phyloP scores from a whole-genome alignment of 2,888 invertebrate genomes.

The Cephus spinipes region DNA sequence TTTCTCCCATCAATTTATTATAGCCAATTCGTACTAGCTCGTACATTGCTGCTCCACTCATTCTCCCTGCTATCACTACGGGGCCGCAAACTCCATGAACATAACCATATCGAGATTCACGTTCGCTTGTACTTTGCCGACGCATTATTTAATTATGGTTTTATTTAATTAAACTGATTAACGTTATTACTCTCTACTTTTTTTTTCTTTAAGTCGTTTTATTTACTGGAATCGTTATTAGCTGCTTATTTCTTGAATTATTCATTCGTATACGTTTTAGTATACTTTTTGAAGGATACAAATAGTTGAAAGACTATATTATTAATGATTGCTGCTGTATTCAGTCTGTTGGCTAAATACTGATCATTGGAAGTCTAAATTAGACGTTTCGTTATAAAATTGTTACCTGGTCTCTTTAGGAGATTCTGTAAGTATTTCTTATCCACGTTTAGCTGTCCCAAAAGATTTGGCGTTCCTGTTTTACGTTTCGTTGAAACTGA shows the following conservation, averaged over 20 bases:
- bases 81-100: constrained; percentile 97
- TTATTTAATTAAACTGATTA: neutral
- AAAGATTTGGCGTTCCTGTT: constrained; percentile 38
- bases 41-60: constrained; percentile 99
- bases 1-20: constrained; percentile 96
- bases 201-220: neutral
- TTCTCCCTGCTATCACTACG: constrained; percentile 96
- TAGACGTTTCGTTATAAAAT: neutral
- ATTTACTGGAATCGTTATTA: neutral
- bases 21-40: constrained; percentile 98
- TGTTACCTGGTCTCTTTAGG: constrained; percentile 50
- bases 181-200: neutral
- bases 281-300: neutral
- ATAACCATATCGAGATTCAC: constrained; percentile 88
- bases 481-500: constrained; percentile 20
- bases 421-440: constrained; percentile 54
- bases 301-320: neutral
- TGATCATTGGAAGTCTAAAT: neutral
- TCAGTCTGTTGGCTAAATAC: neutral
- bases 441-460: constrained; percentile 50
- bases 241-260: neutral
- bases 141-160: neutral
- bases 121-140: constrained; percentile 67
- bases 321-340: neutral
- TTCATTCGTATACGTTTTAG: neutral